Evolutionary conservation across 1,140 invertebrate genomes (phyloP).

Genomic region (Acromyrmex charruanus): DNA sequence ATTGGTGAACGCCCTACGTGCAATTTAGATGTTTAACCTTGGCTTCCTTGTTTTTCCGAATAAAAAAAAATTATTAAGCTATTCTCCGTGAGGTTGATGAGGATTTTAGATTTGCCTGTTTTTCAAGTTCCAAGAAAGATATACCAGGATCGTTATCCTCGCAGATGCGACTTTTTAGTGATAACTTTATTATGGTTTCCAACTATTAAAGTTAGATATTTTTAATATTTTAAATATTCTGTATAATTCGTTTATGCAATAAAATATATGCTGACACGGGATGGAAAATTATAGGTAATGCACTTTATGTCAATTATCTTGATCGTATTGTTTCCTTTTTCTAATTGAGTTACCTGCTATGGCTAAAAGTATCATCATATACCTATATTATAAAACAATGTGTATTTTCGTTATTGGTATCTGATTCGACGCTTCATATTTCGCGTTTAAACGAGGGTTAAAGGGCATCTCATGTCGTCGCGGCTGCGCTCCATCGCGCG

Average conservation of each 20-base stretch:
- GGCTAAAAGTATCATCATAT: neutral
- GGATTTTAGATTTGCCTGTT: slow-evolving; percentile 17
- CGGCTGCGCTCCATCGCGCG: slow-evolving; percentile 58
- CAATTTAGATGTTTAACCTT: slow-evolving; percentile 20
- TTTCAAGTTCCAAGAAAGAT: slow-evolving; percentile 15
- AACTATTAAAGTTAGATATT: neutral
- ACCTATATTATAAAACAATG: neutral
- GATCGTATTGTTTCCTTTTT: neutral
- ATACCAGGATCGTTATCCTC: neutral
- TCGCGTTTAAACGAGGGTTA: slow-evolving; percentile 7
- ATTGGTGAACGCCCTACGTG: slow-evolving; percentile 13
- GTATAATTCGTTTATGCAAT: neutral
- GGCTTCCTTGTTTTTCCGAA: neutral
- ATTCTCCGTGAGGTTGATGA: neutral
- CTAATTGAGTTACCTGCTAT: neutral
- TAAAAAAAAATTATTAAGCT: neutral
- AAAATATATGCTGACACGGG: neutral
- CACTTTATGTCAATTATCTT: neutral
- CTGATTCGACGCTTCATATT: slow-evolving; percentile 9
- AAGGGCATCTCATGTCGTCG: slow-evolving; percentile 37
- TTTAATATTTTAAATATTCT: neutral
- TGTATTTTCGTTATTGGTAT: slow-evolving; percentile 5
- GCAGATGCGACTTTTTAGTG: neutral
- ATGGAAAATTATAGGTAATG: neutral
- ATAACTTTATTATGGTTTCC: neutral